phyloP scores from a whole-genome alignment of 53 echinoderm and acorn worm genomes.

The Zoroaster sp. region DNA sequence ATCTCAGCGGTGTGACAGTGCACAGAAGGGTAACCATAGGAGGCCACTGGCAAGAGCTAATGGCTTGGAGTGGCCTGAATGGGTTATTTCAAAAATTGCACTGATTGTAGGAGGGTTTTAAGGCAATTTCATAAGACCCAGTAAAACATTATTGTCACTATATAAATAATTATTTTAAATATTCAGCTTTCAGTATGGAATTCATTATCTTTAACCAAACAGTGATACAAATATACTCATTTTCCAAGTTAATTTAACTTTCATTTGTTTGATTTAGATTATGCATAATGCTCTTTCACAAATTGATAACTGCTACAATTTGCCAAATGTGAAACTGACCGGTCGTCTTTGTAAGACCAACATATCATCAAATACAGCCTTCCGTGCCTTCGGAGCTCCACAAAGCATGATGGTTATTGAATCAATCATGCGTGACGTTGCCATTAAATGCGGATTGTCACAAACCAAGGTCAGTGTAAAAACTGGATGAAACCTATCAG shows the following conservation, averaged over 20 bases:
- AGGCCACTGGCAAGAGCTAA: no score
- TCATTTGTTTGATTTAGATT: constrained; percentile 37
- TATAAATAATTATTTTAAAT: no score
- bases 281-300: constrained; percentile 8
- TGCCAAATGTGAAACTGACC: constrained; percentile 41
- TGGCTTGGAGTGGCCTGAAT: no score
- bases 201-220: neutral
- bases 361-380: constrained; percentile 59
- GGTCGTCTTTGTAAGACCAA: constrained; percentile 63
- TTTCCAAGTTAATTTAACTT: neutral
- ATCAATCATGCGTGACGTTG: constrained; percentile 42
- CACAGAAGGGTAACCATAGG: no score
- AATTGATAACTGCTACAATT: constrained; percentile 49
- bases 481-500: neutral
- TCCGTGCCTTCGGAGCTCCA: constrained; percentile 66
- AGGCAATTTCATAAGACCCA: no score
- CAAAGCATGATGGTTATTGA: constrained; percentile 53
- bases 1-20: no score
- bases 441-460: constrained; percentile 37
- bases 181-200: neutral
- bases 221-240: neutral
- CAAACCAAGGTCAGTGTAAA: constrained; percentile 60
- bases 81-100: no score
- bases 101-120: no score
- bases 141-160: no score